Base-by-base conservation (phyloP, 2,113 vertebrate genomes). In the Nematolebias whitei region DNA sequence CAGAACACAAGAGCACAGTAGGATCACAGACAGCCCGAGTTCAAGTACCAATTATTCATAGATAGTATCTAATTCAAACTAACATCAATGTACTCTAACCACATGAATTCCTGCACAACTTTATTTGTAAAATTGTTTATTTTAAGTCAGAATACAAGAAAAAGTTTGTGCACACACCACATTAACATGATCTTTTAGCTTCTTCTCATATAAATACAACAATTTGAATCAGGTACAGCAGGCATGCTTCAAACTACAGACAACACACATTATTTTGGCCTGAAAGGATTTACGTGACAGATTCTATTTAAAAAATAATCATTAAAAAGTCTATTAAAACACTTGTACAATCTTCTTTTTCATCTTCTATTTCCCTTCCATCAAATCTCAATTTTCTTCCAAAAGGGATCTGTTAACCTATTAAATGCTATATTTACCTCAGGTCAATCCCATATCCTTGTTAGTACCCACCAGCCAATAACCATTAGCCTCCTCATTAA, bases 401-500 rank as follows among this genome's bases (percentile, higher is more conserved):
- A 63, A 76, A 54, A 51, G 68, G 54, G 24, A 70, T 72, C 19
- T 60, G 68, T 82, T 83, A 82, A 86, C 71, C 63, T 35, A 65
- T 76, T 61, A 74, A 80, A 48, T 38, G 49, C 29, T 68, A 62
- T 71, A 71, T 81, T 84, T 82, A 85, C 78, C 58, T 66, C 43
- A 8, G 72, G 73, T 78, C 74, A 84, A 74, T 66, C 65, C 72
- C 72, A 65, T 76, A 82, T 63, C 56, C 65, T 76, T 53, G 41
- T 85, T 74, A 71, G 64, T 20, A 52, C 57, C 73, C 71, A 81
- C 61, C 54, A 66, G 65, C 83, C 88, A 85, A 81, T 76, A 87
- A 76, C 76, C 74, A 90, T 88, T 84, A 80, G 66, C 56, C 44
- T 85, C 56, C 44, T 85, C 87, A 86, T 84, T 86, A 89, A 88